Percentiles rank a stretch among this genome's conserved stretches.
Evolutionary conservation across 2,113 vertebrate species (phyloP).

Genomic region (Rousettus leschenaultii): DNA sequence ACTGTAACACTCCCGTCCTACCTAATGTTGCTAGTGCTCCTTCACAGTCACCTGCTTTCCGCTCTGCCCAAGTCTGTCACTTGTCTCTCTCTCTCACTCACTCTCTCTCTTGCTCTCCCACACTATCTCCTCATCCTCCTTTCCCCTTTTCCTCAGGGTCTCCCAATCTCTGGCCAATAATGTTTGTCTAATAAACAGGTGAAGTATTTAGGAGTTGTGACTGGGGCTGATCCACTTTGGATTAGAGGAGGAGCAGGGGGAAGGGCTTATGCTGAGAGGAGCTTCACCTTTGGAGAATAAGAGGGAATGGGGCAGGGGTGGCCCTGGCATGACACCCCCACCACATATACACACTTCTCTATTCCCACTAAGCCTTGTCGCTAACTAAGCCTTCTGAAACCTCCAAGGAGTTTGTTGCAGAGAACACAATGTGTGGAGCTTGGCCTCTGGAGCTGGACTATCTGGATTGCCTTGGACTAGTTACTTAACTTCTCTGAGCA

Average conservation of each 20-base stretch:
- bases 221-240: background rate
- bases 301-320: background rate
- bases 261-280: background rate
- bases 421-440: background rate
- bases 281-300: background rate
- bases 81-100: background rate
- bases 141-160: background rate
- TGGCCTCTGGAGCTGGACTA: background rate
- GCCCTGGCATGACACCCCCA: background rate
- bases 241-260: background rate
- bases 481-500: slow-evolving; percentile 16
- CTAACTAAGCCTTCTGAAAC: background rate
- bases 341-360: background rate
- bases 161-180: background rate
- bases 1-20: background rate
- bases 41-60: background rate
- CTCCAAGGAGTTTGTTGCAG: background rate
- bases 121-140: background rate
- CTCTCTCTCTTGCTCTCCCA: background rate
- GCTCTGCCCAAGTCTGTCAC: background rate
- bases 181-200: background rate
- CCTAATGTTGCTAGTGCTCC: background rate
- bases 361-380: background rate
- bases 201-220: background rate
- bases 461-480: background rate